Evolutionary conservation across 2,113 vertebrate species (phyloP), one percentile per base, ranked within the genome.

Genomic region (Hyaena hyaena): DNA sequence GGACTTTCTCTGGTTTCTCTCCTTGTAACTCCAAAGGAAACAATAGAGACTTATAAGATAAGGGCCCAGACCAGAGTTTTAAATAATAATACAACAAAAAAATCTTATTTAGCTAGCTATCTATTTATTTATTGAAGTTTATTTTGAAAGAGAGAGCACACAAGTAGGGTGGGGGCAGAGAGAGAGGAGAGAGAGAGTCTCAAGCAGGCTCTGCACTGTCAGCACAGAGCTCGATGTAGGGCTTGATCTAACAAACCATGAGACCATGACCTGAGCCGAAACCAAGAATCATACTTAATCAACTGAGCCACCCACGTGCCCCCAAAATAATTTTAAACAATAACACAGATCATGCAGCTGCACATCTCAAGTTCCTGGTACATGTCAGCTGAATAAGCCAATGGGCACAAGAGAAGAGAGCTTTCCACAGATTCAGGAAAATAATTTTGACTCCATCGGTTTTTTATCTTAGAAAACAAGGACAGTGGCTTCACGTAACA

Each of bases 381-480:
- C 11, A 10, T 77, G 74, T 90, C 8, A 65, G 43, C 8, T 17
- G 16, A 79, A 50, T 21, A 73, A 48, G 48, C 16, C 28, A 68
- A 58, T 1, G 7, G 14, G 55, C 23, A 50, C 39, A 53, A 10
- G 48, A 92, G 6, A 68, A 81, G n/a, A 61, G 33, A 21, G 65
- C 24, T 95, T 73, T 90, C 39, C 50, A 81, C 0, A 48, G 21
- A 31, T 73, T 82, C 12, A 10, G 79, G 89, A 96, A 92, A 88
- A 73, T 35, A 35, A 23, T 82, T 83, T 1, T 53, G 55, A 82
- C 4, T 61, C 4, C 35, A 45, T 1, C 50, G 69, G 69, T 93
- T 53, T 55, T 88, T 96, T 69, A 10, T 83, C 11, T 65, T 93
- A 88, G 73, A 73, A 96, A 77, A 71, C 63, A 63, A 86, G 19